These are phyloP conservation scores for Drosophila orena DNA, from an alignment of 1,140 invertebrate species.

Conservation along the genomic window DNA sequence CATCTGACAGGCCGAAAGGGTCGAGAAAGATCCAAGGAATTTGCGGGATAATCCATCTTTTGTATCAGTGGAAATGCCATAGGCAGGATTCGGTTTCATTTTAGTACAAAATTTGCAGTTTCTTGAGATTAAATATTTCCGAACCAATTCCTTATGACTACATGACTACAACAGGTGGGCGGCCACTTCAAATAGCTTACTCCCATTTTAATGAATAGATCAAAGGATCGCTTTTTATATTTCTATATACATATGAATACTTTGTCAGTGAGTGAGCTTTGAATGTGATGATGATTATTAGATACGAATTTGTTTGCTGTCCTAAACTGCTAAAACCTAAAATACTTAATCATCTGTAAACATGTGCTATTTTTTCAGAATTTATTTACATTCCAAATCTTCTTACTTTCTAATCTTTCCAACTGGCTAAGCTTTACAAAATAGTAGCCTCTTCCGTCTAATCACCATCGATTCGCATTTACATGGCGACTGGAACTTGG, in stretches of 20 bases:
- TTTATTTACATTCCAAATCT: neutral
- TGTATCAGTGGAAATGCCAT: constrained; percentile 8
- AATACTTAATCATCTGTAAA: too few relatives aligned
- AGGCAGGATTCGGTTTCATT: neutral
- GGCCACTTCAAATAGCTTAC: neutral
- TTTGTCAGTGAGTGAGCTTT: too few relatives aligned
- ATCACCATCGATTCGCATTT: constrained; percentile 2
- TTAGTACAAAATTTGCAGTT: neutral
- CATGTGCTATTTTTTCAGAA: neutral
- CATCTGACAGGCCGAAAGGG: constrained; percentile 25
- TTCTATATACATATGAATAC: too few relatives aligned
- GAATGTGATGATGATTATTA: too few relatives aligned
- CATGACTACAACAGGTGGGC: neutral
- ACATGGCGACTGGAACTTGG: neutral
- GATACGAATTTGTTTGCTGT: too few relatives aligned
- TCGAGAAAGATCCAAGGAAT: constrained; percentile 12
- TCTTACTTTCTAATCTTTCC: neutral
- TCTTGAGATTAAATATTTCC: neutral
- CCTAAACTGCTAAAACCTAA: too few relatives aligned
- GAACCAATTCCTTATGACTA: neutral
- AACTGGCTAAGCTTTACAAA: neutral
- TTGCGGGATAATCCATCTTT: constrained; percentile 31
- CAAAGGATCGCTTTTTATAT: neutral
- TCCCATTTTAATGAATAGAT: neutral
- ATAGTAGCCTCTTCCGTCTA: neutral